Percentiles rank a stretch among this genome's conserved stretches.
Evolutionary conservation across 2,797 vertebrate species (phyloP).

Genomic region (Loris lydekkerianus): DNA sequence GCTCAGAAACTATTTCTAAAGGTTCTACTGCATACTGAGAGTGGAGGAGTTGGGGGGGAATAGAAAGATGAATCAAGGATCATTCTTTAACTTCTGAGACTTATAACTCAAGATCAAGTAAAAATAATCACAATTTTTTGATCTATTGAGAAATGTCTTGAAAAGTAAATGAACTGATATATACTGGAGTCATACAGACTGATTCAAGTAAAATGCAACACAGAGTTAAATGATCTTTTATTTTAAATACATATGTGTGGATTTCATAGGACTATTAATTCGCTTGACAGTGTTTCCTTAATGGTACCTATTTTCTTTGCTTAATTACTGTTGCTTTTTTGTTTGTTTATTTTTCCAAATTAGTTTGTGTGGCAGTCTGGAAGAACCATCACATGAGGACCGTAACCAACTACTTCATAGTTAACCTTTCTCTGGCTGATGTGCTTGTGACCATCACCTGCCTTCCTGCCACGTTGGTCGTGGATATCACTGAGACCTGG

Average conservation of each 20-base stretch:
- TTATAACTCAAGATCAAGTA: not conserved
- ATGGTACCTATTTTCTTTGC: not conserved
- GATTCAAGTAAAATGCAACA: not conserved
- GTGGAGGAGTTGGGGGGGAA: not conserved
- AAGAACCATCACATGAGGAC: slow-evolving; percentile 99
- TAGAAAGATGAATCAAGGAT: not conserved
- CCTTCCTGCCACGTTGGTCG: slow-evolving; percentile 96
- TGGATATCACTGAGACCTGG: slow-evolving; percentile 99
- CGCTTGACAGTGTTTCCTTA: not conserved
- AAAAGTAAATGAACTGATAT: not conserved
- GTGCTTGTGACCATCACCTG: slow-evolving; percentile 98
- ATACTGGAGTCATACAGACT: not conserved
- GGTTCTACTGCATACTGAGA: not conserved
- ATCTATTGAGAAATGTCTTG: not conserved
- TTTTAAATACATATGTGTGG: not conserved
- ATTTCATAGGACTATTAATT: not conserved
- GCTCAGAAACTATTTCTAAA: not conserved
- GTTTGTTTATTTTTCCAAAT: not conserved
- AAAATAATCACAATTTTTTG: not conserved
- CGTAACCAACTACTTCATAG: slow-evolving; percentile 99
- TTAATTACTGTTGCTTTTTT: slow-evolving; percentile 60
- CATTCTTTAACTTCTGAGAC: not conserved
- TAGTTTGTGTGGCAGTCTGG: slow-evolving; percentile 99
- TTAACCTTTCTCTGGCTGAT: slow-evolving; percentile 97
- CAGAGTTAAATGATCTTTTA: not conserved